Evolutionary conservation across 2,797 vertebrate genomes (phyloP).

Genomic region (Gastrophryne carolinensis): DNA sequence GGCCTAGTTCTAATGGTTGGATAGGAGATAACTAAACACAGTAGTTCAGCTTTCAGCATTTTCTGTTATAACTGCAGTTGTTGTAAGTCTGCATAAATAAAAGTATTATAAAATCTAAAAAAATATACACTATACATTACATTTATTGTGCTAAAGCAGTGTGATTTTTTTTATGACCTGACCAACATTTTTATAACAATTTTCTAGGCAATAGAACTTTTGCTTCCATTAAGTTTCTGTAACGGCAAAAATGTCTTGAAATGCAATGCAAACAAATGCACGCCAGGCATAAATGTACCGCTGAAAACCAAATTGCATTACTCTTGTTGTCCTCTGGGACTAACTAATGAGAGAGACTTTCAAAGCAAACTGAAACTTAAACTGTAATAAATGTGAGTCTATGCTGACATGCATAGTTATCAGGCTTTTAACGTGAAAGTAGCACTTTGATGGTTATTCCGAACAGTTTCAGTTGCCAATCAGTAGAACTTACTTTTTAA

Average conservation of each 20-base stretch:
- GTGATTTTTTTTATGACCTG: background rate
- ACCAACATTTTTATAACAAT: background rate
- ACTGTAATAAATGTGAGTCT: conserved; percentile 30
- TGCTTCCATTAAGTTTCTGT: background rate
- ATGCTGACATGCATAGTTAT: conserved; percentile 23
- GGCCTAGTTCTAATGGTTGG: too few species aligned
- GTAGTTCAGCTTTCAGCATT: too few species aligned
- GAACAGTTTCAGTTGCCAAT: conserved; percentile 42
- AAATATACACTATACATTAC: background rate
- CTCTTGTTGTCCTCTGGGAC: conserved; percentile 14
- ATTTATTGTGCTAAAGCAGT: background rate
- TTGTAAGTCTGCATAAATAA: background rate
- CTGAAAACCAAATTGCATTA: conserved; percentile 28
- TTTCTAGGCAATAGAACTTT: background rate
- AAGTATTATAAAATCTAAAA: background rate
- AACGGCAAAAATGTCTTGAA: background rate
- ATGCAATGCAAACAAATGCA: conserved; percentile 8
- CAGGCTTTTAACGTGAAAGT: conserved; percentile 27
- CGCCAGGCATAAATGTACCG: conserved; percentile 6
- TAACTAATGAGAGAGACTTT: conserved; percentile 23
- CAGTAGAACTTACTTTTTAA: conserved; percentile 31
- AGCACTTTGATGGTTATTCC: conserved; percentile 26
- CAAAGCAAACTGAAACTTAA: conserved; percentile 40
- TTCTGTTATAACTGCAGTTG: background rate
- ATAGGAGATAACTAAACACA: too few species aligned